A percentile compares a stretch with the other conserved stretches of the same genome.
Evolutionary conservation across 2,888 invertebrate species (phyloP).

Genomic region (Melanostoma scalare): DNA sequence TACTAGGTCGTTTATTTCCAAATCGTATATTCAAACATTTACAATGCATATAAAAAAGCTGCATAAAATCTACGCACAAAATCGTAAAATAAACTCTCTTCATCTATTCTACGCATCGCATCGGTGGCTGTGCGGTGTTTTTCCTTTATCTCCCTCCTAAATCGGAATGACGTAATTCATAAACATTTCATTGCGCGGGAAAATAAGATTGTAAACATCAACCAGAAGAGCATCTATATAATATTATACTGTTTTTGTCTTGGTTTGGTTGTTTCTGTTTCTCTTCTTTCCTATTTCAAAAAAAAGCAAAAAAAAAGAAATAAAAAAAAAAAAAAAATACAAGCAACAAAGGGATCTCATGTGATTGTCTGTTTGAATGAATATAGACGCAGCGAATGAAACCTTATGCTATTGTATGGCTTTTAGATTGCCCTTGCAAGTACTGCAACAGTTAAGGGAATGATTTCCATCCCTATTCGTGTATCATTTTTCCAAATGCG

Average conservation of each 20-base stretch:
- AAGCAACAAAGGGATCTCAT: neutral
- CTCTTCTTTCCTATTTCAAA: no score
- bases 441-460: conserved; percentile 7
- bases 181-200: conserved; percentile 67
- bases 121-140: neutral
- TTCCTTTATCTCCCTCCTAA: neutral
- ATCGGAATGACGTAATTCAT: conserved; percentile 63
- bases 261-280: conserved; percentile 25
- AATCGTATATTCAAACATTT: conserved; percentile 24
- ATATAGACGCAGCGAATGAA: conserved; percentile 8
- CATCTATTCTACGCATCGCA: conserved; percentile 29
- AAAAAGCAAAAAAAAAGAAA: neutral
- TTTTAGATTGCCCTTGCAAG: neutral
- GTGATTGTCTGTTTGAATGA: conserved; percentile 3
- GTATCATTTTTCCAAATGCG: conserved; percentile 11
- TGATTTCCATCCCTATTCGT: neutral
- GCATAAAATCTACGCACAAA: conserved; percentile 35
- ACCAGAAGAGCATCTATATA: conserved; percentile 8
- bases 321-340: neutral
- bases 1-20: conserved; percentile 37
- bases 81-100: conserved; percentile 26
- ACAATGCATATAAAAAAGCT: conserved; percentile 26
- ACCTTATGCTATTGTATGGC: conserved; percentile 11
- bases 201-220: conserved; percentile 62
- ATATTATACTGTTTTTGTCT: conserved; percentile 14